Evolutionary conservation across 2,888 invertebrate genomes (phyloP), one percentile per base, ranked within the genome.

Genomic region (Opisthograptis luteolata): DNA sequence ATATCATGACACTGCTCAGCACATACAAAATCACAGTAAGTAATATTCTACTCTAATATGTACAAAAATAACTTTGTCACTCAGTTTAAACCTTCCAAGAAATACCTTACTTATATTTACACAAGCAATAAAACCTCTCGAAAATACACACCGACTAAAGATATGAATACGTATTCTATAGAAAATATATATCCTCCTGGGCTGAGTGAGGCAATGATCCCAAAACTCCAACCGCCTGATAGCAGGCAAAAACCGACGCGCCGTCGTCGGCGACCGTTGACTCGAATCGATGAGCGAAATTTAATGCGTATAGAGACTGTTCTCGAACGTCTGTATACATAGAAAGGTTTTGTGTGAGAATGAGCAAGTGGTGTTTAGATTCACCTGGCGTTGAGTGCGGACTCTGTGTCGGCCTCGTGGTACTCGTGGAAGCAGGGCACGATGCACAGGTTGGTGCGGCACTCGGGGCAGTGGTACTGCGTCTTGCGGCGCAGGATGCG

Each of bases 401-500:
- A 62, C 0, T 71, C 68, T 1, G 69, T 73, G 0, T 77, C 92
- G 14, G 94, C 92, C 70, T 95, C 95, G 73, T 96, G 96, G 76
- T 95, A 96, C 70, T 95, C 94, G 81, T 96, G 96, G 88, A 97
- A 96, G 85, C 96, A 97, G 27, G 96, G 96, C 56, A 97, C 97
- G 71, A 97, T 96, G 82, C 97, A 97, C 41, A 97, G 91, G 83
- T 97, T 97, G 54, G 95, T 96, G 82, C 96, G 95, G 80, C 97
- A 97, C 79, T 97, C 96, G 0, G 96, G 96, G 84, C 97, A 97
- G 74, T 96, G 96, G 81, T 96, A 97, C 81, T 97, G 96, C 1
- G 97, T 97, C 87, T 97, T 97, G 51, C 96, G 92, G 32, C 97
- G 92, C 39, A 96, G 88, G 68, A 96, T 96, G 59, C 96, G 90